phyloP scores from a whole-genome alignment of 53 echinoderm and acorn worm genomes.

The Echinarachnius parma region DNA sequence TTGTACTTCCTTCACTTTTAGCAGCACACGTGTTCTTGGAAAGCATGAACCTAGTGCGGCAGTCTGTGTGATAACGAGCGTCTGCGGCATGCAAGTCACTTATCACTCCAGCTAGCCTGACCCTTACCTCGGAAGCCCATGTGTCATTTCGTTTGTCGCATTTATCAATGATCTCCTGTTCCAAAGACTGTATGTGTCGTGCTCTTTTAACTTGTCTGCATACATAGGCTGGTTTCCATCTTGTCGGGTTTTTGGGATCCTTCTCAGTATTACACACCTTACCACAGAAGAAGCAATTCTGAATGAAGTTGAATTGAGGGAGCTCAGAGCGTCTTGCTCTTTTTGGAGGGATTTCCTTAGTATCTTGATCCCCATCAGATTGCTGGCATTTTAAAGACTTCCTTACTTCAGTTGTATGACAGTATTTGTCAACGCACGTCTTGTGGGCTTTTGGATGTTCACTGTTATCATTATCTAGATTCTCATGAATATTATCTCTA shows the following conservation, averaged over 20 bases:
- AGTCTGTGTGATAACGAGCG: constrained; percentile 54
- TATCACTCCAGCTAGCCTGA: constrained; percentile 38
- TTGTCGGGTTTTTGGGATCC: constrained; percentile 40
- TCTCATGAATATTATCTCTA: background rate
- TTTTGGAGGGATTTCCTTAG: background rate
- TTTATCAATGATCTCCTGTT: constrained; percentile 37
- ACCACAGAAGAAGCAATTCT: constrained; percentile 55
- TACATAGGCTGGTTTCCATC: constrained; percentile 49
- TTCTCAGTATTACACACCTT: constrained; percentile 41
- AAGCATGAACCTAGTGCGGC: constrained; percentile 19
- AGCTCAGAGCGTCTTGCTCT: constrained; percentile 5
- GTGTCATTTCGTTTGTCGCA: constrained; percentile 45
- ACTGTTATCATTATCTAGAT: background rate
- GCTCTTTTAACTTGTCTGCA: constrained; percentile 44
- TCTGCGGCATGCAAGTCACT: constrained; percentile 60
- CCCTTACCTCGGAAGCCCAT: constrained; percentile 41
- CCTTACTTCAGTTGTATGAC: constrained; percentile 3
- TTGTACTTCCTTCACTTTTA: background rate
- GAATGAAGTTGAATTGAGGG: constrained; percentile 28
- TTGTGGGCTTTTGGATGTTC: background rate
- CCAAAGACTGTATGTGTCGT: constrained; percentile 11
- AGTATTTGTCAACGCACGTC: constrained; percentile 3
- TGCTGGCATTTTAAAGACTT: background rate
- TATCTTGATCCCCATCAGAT: background rate
- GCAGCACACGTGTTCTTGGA: background rate